phyloP scores from a whole-genome alignment of 1,140 invertebrate species.

The Bicyclus anynana region DNA sequence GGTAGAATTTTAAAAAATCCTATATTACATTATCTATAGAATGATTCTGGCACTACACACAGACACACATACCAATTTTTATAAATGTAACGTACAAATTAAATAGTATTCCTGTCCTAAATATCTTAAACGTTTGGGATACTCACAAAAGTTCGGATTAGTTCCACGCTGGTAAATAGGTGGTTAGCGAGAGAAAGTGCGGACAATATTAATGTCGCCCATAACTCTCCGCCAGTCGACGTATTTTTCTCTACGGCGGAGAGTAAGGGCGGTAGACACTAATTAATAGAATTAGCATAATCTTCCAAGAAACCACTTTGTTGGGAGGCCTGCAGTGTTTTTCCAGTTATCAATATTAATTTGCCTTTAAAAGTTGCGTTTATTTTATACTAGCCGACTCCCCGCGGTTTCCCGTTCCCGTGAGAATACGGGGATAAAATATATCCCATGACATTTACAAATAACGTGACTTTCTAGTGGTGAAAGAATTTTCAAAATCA shows the following conservation, averaged over 20 bases:
- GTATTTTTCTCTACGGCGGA: conserved; percentile 59
- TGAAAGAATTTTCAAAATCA: too few species aligned
- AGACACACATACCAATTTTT: too few species aligned
- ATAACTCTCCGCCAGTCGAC: conserved; percentile 60
- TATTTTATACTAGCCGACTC: too few species aligned
- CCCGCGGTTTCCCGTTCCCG: too few species aligned
- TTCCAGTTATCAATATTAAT: neutral
- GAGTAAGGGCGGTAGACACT: neutral
- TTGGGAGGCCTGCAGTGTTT: neutral
- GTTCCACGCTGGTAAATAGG: conserved; percentile 58
- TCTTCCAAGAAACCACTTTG: neutral
- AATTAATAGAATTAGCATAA: conserved; percentile 5
- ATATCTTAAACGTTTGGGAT: conserved; percentile 27
- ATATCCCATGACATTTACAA: too few species aligned
- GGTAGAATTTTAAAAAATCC: neutral
- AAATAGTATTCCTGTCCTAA: conserved; percentile 11
- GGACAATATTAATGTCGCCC: conserved; percentile 67
- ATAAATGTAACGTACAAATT: too few species aligned
- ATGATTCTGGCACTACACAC: too few species aligned
- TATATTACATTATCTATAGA: too few species aligned
- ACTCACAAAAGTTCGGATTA: conserved; percentile 19
- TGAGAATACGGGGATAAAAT: too few species aligned
- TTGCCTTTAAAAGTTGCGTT: neutral
- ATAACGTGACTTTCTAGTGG: too few species aligned
- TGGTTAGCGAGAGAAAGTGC: conserved; percentile 57